Evolutionary conservation across 2,113 vertebrate genomes (phyloP), one percentile per base, ranked within the genome.

Genomic region (Callipepla californica): DNA sequence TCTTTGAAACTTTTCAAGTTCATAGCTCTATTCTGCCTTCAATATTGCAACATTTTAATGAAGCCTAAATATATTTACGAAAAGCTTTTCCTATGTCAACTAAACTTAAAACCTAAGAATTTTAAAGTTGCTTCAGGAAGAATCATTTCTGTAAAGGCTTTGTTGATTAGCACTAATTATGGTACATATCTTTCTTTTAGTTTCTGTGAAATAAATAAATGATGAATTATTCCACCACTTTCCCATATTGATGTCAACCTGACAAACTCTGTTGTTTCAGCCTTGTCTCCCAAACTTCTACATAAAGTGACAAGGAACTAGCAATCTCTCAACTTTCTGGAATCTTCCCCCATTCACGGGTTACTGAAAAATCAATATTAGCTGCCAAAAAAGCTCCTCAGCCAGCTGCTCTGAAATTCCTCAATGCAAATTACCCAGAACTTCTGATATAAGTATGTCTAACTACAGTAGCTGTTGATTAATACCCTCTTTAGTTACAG

Each of bases 401-500:
- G 81, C 55, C 89, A 91, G 91, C 91, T 96, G 89, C 68, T 88
- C 94, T 87, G 87, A 94, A 91, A 94, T 93, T 85, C 74, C 61
- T 92, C 11, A 1, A 40, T 96, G 91, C 75, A 96, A 95, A 95
- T 95, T 95, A 92, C 91, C 94, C 95, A 96, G 94, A 96, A 93
- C 96, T 95, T 94, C 84, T 96, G 92, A 95, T 91, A 94, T 93
- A 93, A 96, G 45, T 89, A 75, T 94, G 96, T 91, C 91, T 94
- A 94, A 89, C 86, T 94, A 79, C 91, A 96, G 81, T 87, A 91
- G 81, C 67, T 93, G 63, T 92, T 96, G 92, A 95, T 96, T 96
- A 96, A 96, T 94, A 87, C 57, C 91, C 91, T 95, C 95, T 91
- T 96, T 94, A 94, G 91, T 94, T 94, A 87, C 87, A 94, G 95